Conservation (phyloP, 2,113 vertebrate genomes). For the Maccullochella peelii region DNA sequence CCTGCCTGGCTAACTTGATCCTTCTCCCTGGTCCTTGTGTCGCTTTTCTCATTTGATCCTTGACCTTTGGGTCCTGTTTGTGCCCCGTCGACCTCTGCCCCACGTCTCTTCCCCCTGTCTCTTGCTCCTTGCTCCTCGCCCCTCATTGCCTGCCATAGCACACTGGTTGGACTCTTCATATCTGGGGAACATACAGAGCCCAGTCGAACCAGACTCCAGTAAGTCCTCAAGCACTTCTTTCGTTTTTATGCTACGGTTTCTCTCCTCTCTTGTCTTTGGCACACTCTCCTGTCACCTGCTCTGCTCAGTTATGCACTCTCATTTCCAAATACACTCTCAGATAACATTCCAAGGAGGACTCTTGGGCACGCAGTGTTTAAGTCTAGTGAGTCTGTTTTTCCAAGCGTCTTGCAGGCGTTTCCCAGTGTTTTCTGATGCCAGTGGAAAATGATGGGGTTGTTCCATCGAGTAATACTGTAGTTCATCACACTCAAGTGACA, state of each 20-base stretch:
- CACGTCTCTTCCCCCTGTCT: slow-evolving; percentile 36
- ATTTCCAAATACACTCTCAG: slow-evolving; percentile 64
- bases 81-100: slow-evolving; percentile 38
- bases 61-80: slow-evolving; percentile 52
- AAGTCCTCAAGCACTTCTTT: slow-evolving; percentile 53
- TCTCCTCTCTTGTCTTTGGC: slow-evolving; percentile 51
- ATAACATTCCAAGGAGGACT: slow-evolving; percentile 71
- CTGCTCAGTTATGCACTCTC: slow-evolving; percentile 50
- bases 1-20: slow-evolving; percentile 63
- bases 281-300: slow-evolving; percentile 70
- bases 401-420: slow-evolving; percentile 47
- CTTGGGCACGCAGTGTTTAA: slow-evolving; percentile 51
- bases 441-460: slow-evolving; percentile 70
- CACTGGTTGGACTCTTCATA: slow-evolving; percentile 61
- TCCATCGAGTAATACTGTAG: slow-evolving; percentile 54
- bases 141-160: slow-evolving; percentile 47
- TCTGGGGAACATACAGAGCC: slow-evolving; percentile 72
- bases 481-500: slow-evolving; percentile 28
- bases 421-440: slow-evolving; percentile 39
- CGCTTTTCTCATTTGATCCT: slow-evolving; percentile 55
- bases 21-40: slow-evolving; percentile 41
- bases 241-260: slow-evolving; percentile 7
- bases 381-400: slow-evolving; percentile 57
- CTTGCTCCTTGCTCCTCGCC: slow-evolving; percentile 35
- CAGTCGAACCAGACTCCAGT: slow-evolving; percentile 63